Base-by-base conservation (phyloP, 1,140 invertebrate species). In the Fopius arisanus region DNA sequence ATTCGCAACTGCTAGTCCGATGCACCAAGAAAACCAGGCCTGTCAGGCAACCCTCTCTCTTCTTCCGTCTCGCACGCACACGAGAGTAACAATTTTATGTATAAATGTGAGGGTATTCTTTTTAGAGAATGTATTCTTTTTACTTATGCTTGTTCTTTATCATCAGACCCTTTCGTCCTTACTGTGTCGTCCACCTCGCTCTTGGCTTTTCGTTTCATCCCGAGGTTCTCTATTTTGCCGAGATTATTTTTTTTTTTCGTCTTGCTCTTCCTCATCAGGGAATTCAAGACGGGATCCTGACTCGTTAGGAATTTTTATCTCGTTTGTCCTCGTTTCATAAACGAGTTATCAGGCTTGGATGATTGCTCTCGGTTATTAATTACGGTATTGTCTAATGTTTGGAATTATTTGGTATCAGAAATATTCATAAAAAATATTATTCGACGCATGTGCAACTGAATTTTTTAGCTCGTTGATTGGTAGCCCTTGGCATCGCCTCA, bases 1-100 rank as follows among this genome's bases (percentile, higher is more conserved):
- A 83, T 82, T 82, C 80, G 80, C 82, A 81, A 79, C 78, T 78
- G 62, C 62, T 65, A 65, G 62, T 65, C 82, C 79, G 83, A 84
- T 86, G 84, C 86, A 84, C 82, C 82, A 73, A 78, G 75, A 74
- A n/a, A n/a, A 66, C 73, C 48, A 74, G 31, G 54, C 54, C 75
- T 69, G 71, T 66, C 69, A 29, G 29, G 14, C 29, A 16, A 12
- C 29, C n/a, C 28, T 65, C 29, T 65, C 29, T 21, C 54, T 62
- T 62, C 54, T 65, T 65, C 62, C 62, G 62, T 65, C 62, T 65
- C 29, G 62, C 29, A 19, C 62, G n/a, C 23, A 26, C 19, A 59
- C 43, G 14, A 51, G 43, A 51, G n/a, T n/a, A 51, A 51, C 43
- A 51, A 51, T 51, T 51, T n/a, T 51, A 37, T 51, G 19, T 7